Evolutionary conservation across 2,113 vertebrate genomes (phyloP), one percentile per base, ranked within the genome.

Genomic region (Hirundichthys speculiger): DNA sequence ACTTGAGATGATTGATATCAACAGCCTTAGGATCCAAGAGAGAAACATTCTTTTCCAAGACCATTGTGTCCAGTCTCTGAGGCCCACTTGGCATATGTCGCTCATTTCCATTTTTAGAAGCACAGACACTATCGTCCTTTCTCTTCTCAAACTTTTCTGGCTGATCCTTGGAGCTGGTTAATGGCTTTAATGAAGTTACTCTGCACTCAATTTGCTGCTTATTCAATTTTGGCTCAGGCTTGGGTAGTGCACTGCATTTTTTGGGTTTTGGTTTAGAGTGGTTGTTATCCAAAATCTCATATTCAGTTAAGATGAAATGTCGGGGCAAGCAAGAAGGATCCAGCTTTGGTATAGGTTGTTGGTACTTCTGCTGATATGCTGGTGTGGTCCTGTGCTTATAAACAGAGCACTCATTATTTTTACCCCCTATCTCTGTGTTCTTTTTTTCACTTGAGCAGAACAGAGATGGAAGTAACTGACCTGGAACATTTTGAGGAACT

Each of bases 21-120:
- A 61, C 49, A 3, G 22, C 48, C 21, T 40, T 11, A 0, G 75
- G 59, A 24, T 76, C 50, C 55, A 62, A 52, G 38, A 93, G 8
- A 50, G 83, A 88, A 41, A 94, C 92, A 1, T 92, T 92, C 0
- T 92, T 87, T 0, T 84, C 85, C 53, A 93, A 69, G 11, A 53
- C 73, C 22, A 88, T 65, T 3, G 61, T 53, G 40, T 91, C 87
- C 13, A 89, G 64, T 46, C 78, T 66, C 39, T 91, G 34, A 51
- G 69, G 6, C 19, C 45, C 50, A 24, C 66, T 75, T 41, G 63
- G 19, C 30, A 34, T 15, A 48, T 3, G 25, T 39, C 22, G 1
- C 3, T 72, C 70, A 18, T 21, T 47, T 13, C 10, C 30, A 5
- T 20, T 8, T 48, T 3, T 27, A 22, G 38, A 55, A 40, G 25